Evolutionary conservation across 2,888 invertebrate species (phyloP).

Genomic region (Muschampia plurimacula): DNA sequence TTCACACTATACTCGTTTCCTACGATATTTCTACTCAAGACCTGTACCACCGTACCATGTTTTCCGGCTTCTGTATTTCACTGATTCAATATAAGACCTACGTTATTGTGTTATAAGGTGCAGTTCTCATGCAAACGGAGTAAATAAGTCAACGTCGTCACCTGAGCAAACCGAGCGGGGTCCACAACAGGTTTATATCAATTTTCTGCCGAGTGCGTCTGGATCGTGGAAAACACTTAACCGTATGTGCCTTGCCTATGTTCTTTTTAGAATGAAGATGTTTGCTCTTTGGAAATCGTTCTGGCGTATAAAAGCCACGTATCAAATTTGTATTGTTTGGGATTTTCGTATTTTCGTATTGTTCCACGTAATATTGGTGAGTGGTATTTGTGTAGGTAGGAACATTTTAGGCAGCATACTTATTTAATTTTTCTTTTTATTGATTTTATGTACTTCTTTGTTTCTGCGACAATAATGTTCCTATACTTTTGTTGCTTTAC

Average conservation of each 20-base stretch:
- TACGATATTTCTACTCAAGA: constrained; percentile 73
- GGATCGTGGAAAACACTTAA: constrained; percentile 77
- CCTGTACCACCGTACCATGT: constrained; percentile 50
- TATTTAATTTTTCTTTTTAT: not conserved
- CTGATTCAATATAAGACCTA: constrained; percentile 49
- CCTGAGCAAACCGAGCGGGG: constrained; percentile 72
- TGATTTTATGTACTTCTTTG: not conserved
- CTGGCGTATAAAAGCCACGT: constrained; percentile 18
- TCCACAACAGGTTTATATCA: constrained; percentile 83
- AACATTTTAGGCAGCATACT: too few relatives aligned
- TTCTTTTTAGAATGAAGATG: constrained; percentile 54
- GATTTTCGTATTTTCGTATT: constrained; percentile 15
- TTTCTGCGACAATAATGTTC: not conserved
- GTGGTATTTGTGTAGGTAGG: not conserved
- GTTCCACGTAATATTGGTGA: not conserved
- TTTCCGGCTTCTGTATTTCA: constrained; percentile 66
- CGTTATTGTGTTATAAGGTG: constrained; percentile 53
- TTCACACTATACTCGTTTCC: constrained; percentile 68
- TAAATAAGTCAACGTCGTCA: constrained; percentile 75
- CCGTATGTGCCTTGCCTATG: constrained; percentile 58
- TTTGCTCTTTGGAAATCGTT: constrained; percentile 48
- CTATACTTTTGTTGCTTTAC: not conserved
- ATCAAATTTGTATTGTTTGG: constrained; percentile 25
- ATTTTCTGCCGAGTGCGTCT: constrained; percentile 82
- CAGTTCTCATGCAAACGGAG: constrained; percentile 52